Evolutionary conservation across 1,140 invertebrate species (phyloP), one percentile per base, ranked within the genome.

Genomic region (Dreissena rostriformis): DNA sequence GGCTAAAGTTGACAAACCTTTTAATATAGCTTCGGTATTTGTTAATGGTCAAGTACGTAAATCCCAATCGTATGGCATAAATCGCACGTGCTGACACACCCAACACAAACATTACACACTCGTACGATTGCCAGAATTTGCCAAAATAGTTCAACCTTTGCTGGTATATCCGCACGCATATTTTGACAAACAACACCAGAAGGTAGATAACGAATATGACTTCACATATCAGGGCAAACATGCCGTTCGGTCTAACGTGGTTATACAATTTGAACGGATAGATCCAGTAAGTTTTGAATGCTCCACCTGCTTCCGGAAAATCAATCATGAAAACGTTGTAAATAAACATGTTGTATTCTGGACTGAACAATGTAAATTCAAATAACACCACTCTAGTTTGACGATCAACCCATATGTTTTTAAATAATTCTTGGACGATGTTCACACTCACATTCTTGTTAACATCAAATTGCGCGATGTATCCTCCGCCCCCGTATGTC

Each of bases 331-430:
- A 85, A 7, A 79, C 79, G 17, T 81, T 72, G 53, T 87, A 87
- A 8, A 78, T 65, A 72, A 92, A 90, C 49, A 90, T 29, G 57
- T 91, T 90, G 0, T 84, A 82, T 68, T 88, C 88, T 8, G 94
- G 92, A 88, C 95, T 95, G 84, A 95, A 95, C 1, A 94, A 89
- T 8, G 94, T 94, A 83, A 94, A 94, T 80, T 95, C 94, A 8
- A 94, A 86, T 73, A 95, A 92, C 14, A 95, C 90, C 8, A 94
- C 94, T 86, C 94, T 86, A 1, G 95, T 95, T 17, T 91, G 78
- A 57, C 91, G 73, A 84, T 95, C 94, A 15, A 95, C 92, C 95
- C 95, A 95, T 49, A 72, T 80, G 52, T 86, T 79, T 8, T 83
- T 77, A 57, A 92, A 74, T 10, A 95, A 85, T 63, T 90, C 86